These are phyloP conservation scores for Gymnothorax reevesii DNA, from an alignment of 2,797 vertebrate species.

Conservation along the genomic window DNA sequence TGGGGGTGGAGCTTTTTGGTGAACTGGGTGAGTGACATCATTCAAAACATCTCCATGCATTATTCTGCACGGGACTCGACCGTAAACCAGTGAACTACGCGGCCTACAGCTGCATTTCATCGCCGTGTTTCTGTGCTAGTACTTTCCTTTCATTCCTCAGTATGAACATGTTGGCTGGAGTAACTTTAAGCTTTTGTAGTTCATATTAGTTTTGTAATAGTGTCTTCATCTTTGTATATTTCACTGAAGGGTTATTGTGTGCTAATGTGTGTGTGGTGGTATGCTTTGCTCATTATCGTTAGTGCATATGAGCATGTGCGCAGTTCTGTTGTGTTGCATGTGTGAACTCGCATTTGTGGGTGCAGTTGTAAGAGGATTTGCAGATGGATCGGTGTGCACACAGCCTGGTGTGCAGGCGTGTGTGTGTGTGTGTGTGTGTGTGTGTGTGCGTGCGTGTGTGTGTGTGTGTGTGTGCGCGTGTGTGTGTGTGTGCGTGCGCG, in stretches of 20 bases:
- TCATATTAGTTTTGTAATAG: no score
- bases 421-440: not conserved
- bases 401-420: no score
- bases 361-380: not conserved
- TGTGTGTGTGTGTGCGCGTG: not conserved
- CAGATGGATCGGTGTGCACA: not conserved
- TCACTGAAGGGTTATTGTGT: not conserved
- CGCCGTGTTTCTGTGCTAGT: not conserved
- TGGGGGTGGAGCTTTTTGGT: conserved; percentile 97
- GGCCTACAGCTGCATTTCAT: not conserved
- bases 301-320: no score
- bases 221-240: not conserved
- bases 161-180: not conserved
- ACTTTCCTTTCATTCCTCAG: not conserved
- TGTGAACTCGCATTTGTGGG: no score
- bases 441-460: not conserved
- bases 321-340: no score
- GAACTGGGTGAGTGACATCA: conserved; percentile 84
- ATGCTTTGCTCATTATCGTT: no score
- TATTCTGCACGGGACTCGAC: not conserved
- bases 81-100: not conserved
- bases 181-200: no score
- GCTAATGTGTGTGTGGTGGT: no score
- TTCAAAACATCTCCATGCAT: not conserved
- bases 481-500: conserved; percentile 33